Evolutionary conservation across 2,113 vertebrate species (phyloP).

Genomic region (Xyliphius kryptos): DNA sequence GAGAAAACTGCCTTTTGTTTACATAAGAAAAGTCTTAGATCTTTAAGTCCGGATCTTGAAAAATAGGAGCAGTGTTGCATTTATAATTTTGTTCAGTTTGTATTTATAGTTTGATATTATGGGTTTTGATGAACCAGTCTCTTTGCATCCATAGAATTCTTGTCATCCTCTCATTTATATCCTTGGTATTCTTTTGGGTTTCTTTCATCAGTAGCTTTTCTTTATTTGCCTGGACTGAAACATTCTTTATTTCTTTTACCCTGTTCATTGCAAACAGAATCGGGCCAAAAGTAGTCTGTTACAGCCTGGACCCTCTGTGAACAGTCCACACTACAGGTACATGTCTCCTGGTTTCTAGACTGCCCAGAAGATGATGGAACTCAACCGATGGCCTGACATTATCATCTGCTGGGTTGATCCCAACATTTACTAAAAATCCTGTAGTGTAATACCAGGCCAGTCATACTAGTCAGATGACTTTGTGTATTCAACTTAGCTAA

Average conservation of each 20-base stretch:
- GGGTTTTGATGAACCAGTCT: conserved; percentile 79
- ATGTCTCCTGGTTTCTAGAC: conserved; percentile 96
- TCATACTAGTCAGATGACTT: too few relatives aligned
- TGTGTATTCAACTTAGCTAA: too few relatives aligned
- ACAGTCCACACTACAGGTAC: conserved; percentile 97
- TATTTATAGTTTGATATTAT: too few relatives aligned
- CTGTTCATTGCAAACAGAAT: conserved; percentile 99
- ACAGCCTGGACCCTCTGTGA: conserved; percentile 96
- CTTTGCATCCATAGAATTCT: conserved; percentile 60
- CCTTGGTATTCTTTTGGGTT: too few relatives aligned
- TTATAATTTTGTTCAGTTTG: too few relatives aligned
- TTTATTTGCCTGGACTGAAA: too few relatives aligned
- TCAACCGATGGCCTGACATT: conserved; percentile 56
- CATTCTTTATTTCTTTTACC: conserved; percentile 99
- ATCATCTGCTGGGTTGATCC: conserved; percentile 24
- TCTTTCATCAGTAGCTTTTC: conserved; percentile 92
- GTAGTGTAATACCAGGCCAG: too few relatives aligned
- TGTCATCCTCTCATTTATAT: too few relatives aligned
- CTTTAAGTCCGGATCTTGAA: conserved; percentile 91
- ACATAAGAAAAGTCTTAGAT: too few relatives aligned
- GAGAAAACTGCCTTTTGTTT: too few relatives aligned
- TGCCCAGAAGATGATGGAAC: conserved; percentile 89
- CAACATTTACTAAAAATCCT: too few relatives aligned
- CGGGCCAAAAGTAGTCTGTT: conserved; percentile 97
- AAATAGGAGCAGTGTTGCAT: too few relatives aligned